Evolutionary conservation across 2,888 invertebrate genomes (phyloP).

Genomic region (Sminthurides aquaticus): DNA sequence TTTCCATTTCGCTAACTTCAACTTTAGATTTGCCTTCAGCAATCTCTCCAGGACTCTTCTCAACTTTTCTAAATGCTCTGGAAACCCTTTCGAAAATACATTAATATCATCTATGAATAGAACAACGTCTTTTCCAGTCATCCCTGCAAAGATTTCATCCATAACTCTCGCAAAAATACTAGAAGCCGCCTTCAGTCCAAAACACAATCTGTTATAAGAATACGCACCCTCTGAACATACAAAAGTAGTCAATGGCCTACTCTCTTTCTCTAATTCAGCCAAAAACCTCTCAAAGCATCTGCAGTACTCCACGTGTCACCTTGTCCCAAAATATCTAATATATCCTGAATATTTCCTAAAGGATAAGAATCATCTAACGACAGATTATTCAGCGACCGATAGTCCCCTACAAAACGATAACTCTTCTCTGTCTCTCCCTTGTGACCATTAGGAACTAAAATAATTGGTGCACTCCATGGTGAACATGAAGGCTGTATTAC

Average conservation of each 20-base stretch:
- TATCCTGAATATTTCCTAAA: not conserved
- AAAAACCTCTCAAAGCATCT: conserved; percentile 1
- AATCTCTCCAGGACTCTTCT: not conserved
- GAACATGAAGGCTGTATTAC: not conserved
- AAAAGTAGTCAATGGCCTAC: conserved; percentile 4
- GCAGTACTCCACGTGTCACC: too few species aligned
- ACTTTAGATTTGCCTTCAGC: not conserved
- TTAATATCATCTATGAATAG: conserved; percentile 4
- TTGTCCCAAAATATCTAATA: not conserved
- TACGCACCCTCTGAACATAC: not conserved
- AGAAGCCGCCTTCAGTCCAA: conserved; percentile 7
- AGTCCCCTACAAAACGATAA: not conserved
- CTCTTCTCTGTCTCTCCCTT: not conserved
- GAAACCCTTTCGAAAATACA: not conserved
- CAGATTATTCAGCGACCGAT: not conserved
- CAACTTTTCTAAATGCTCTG: not conserved
- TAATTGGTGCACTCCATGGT: conserved; percentile 2
- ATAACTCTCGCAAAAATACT: conserved; percentile 7
- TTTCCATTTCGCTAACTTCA: conserved; percentile 14
- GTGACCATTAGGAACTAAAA: conserved; percentile 2
- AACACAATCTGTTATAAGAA: not conserved
- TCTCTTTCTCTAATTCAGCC: too few species aligned
- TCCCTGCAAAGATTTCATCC: not conserved
- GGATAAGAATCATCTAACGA: not conserved
- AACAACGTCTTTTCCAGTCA: not conserved